phyloP scores from a whole-genome alignment of 2,113 vertebrate species.

The Amblyopsis rosae region DNA sequence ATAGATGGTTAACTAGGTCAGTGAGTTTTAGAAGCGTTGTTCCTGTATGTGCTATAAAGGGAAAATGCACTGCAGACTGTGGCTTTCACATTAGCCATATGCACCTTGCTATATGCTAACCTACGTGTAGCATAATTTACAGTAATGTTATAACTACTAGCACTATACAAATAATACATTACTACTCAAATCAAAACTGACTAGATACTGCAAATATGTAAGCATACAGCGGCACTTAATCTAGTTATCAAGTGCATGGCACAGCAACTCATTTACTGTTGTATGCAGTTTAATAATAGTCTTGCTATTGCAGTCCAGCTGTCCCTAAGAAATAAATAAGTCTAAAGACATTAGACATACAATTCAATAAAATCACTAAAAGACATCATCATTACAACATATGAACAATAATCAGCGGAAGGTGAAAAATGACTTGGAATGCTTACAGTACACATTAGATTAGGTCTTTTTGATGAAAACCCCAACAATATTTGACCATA shows the following conservation, averaged over 20 bases:
- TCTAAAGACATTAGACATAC: neutral
- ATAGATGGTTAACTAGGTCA: slow-evolving; percentile 63
- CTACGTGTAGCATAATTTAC: neutral
- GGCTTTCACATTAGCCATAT: neutral
- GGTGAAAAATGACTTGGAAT: neutral
- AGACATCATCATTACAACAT: neutral
- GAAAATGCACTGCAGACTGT: slow-evolving; percentile 14
- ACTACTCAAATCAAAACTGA: too few species aligned
- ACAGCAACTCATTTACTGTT: too few species aligned
- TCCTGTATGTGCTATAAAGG: neutral
- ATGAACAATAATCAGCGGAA: neutral
- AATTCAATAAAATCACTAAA: neutral
- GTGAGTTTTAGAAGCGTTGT: slow-evolving; percentile 18
- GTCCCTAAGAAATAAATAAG: too few species aligned
- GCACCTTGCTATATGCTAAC: neutral
- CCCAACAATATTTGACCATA: neutral
- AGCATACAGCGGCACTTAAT: too few species aligned
- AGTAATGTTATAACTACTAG: neutral
- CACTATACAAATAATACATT: neutral
- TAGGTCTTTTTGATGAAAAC: neutral
- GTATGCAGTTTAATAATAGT: neutral
- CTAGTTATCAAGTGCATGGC: too few species aligned
- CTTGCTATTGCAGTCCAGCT: too few species aligned
- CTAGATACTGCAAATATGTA: too few species aligned
- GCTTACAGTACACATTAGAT: neutral